These are phyloP conservation scores for Hipparchia semele DNA, from an alignment of 2,888 invertebrate genomes.

Conservation along the genomic window DNA sequence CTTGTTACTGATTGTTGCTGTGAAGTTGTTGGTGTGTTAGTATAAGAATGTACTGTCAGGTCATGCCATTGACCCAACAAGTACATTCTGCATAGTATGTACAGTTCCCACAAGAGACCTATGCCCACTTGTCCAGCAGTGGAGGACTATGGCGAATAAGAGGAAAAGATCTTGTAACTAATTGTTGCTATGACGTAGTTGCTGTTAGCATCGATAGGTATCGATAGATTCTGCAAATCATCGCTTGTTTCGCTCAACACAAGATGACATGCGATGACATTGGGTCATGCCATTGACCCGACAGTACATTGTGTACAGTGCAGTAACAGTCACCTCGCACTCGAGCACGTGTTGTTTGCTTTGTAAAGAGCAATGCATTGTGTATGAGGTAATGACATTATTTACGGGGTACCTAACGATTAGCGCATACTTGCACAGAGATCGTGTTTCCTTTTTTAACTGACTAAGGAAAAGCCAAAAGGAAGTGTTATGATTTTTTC, in stretches of 20 bases:
- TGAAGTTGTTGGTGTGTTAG: no score
- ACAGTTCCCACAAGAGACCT: no score
- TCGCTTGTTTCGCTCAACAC: not conserved
- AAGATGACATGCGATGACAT: constrained; percentile 22
- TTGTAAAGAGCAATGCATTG: constrained; percentile 8
- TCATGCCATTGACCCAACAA: no score
- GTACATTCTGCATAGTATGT: no score
- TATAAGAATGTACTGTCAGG: no score
- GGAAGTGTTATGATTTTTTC: no score
- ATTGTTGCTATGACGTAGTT: no score
- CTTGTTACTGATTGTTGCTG: no score
- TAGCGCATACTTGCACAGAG: not conserved
- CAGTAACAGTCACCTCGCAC: constrained; percentile 23
- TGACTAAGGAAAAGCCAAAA: no score
- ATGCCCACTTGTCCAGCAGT: no score
- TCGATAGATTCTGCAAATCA: constrained; percentile 17
- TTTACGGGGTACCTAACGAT: not conserved
- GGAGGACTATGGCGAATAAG: no score
- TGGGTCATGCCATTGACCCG: constrained; percentile 26
- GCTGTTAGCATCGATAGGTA: not conserved
- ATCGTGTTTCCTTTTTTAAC: not conserved
- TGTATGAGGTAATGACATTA: constrained; percentile 1
- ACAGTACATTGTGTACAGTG: constrained; percentile 3
- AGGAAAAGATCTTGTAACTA: not conserved
- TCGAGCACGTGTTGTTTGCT: constrained; percentile 6